These are phyloP conservation scores for Pteruthius melanotis DNA, from an alignment of 2,113 vertebrate genomes.

Conservation along the genomic window DNA sequence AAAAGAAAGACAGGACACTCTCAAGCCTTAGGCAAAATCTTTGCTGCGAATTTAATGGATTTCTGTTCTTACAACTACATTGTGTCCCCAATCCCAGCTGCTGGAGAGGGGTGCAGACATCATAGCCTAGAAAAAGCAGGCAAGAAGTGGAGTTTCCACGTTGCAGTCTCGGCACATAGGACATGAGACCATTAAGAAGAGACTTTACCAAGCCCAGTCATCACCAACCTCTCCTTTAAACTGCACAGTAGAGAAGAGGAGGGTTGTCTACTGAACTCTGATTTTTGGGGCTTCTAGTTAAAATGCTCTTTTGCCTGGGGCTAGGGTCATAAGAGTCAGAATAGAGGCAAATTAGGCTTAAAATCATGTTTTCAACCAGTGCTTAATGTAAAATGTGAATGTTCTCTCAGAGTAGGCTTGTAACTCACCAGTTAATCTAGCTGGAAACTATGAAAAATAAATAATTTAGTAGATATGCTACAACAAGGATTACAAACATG, in stretches of 20 bases:
- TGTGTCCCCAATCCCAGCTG: neutral
- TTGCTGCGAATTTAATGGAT: neutral
- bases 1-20: neutral
- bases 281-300: neutral
- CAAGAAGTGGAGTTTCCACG: neutral
- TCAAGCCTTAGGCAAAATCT: neutral
- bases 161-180: neutral
- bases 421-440: neutral
- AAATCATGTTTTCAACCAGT: neutral
- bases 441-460: neutral
- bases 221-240: neutral
- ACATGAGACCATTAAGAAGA: neutral
- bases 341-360: neutral
- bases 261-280: neutral
- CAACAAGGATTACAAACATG: neutral
- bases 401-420: neutral
- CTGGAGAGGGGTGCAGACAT: neutral
- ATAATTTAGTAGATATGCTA: neutral
- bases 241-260: neutral
- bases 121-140: neutral
- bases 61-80: neutral
- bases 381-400: neutral
- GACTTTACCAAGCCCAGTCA: neutral
- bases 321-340: neutral
- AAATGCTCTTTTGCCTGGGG: neutral